These are phyloP conservation scores for Meloe dianella DNA, from an alignment of 2,888 invertebrate species.

Conservation along the genomic window DNA sequence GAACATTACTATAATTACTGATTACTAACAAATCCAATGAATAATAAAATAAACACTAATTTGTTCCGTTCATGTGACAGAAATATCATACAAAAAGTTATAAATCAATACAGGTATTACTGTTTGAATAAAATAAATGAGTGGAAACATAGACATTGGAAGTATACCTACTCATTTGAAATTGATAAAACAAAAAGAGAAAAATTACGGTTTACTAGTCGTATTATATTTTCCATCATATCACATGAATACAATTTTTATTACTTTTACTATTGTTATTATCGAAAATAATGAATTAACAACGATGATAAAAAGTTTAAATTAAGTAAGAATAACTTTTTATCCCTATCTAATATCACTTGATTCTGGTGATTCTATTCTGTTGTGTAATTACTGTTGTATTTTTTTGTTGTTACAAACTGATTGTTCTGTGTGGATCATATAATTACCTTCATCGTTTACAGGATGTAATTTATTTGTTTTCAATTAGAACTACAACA, in stretches of 20 bases:
- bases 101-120: constrained; percentile 1
- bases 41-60: constrained; percentile 2
- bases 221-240: background rate
- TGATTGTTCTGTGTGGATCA: too few species aligned
- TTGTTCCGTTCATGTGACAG: background rate
- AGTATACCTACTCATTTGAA: background rate
- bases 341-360: too few species aligned
- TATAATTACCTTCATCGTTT: too few species aligned
- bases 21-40: background rate
- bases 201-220: background rate
- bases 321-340: too few species aligned
- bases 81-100: background rate
- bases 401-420: too few species aligned
- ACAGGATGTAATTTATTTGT: background rate
- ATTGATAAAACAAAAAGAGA: background rate
- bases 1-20: background rate
- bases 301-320: background rate
- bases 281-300: background rate
- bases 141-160: background rate
- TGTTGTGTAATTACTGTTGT: background rate
- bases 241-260: background rate
- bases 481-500: background rate
- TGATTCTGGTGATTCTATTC: too few species aligned
- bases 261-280: background rate
- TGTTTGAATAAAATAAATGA: constrained; percentile 1